Evolutionary conservation across 1,140 invertebrate species (phyloP).

Genomic region (Drosophila quadrilineata): DNA sequence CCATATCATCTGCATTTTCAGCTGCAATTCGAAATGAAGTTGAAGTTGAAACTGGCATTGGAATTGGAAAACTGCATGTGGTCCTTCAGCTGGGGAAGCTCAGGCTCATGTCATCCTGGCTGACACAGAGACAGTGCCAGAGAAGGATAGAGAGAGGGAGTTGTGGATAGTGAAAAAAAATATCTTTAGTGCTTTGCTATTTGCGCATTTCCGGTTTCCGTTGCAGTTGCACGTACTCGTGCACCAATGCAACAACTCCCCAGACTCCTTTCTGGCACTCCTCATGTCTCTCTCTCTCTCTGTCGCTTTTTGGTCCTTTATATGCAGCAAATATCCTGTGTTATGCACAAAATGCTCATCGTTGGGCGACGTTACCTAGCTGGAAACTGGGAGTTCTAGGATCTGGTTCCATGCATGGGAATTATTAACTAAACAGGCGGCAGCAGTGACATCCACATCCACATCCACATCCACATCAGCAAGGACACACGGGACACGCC

Average conservation of each 20-base stretch:
- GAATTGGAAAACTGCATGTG: conserved; percentile 50
- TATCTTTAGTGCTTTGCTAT: conserved; percentile 72
- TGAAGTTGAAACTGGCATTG: no score
- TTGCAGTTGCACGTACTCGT: conserved; percentile 58
- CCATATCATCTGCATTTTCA: conserved; percentile 26
- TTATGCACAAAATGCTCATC: conserved; percentile 57
- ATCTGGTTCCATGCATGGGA: conserved; percentile 53
- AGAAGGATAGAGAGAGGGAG: no score
- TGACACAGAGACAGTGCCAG: no score
- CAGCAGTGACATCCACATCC: not conserved
- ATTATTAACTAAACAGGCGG: conserved; percentile 68
- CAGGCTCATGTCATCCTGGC: conserved; percentile 39
- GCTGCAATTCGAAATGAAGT: no score
- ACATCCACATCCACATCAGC: no score
- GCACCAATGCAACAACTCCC: no score
- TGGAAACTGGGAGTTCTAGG: no score
- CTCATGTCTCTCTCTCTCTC: not conserved
- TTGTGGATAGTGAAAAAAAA: conserved; percentile 59
- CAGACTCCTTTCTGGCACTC: no score
- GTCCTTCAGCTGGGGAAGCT: conserved; percentile 18
- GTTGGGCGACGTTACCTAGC: no score
- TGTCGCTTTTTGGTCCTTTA: conserved; percentile 56
- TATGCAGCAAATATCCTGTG: conserved; percentile 66
- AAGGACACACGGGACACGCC: conserved; percentile 11
- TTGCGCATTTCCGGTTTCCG: conserved; percentile 80